phyloP scores from a whole-genome alignment of 2,113 vertebrate genomes.

The Chionodraco myersi region DNA sequence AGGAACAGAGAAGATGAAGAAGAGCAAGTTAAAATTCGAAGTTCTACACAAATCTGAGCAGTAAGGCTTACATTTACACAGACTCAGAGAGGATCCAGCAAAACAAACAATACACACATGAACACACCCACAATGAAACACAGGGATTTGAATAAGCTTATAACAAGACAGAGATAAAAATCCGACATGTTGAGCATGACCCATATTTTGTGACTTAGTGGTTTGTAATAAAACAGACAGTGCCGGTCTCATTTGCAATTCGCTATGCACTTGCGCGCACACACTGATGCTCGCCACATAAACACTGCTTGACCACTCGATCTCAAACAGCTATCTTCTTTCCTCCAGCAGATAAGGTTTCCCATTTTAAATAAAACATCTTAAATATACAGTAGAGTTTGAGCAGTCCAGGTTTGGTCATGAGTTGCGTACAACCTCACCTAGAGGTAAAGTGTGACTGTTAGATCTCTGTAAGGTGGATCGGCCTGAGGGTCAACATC shows the following conservation, averaged over 20 bases:
- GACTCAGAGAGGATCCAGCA: background rate
- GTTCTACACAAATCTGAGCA: conserved; percentile 3
- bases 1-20: conserved; percentile 35
- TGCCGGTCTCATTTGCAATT: conserved; percentile 49
- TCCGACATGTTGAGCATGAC: conserved; percentile 44
- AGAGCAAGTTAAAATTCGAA: conserved; percentile 27
- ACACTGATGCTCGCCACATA: conserved; percentile 10
- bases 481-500: background rate
- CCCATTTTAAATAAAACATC: conserved; percentile 86
- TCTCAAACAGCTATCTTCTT: conserved; percentile 68
- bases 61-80: background rate
- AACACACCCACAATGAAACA: background rate
- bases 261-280: conserved; percentile 8
- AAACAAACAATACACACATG: conserved; percentile 23
- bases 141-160: conserved; percentile 28
- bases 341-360: conserved; percentile 73
- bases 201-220: conserved; percentile 59
- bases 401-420: conserved; percentile 40
- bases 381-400: conserved; percentile 76
- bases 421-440: conserved; percentile 25
- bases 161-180: conserved; percentile 53
- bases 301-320: conserved; percentile 25
- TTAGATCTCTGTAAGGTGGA: conserved; percentile 11
- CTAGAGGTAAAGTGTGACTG: conserved; percentile 22
- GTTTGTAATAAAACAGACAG: conserved; percentile 50